A percentile compares a stretch with the other conserved stretches of the same genome.
phyloP scores from a whole-genome alignment of 1,140 invertebrate species.

The Geopemphigus sp. region DNA sequence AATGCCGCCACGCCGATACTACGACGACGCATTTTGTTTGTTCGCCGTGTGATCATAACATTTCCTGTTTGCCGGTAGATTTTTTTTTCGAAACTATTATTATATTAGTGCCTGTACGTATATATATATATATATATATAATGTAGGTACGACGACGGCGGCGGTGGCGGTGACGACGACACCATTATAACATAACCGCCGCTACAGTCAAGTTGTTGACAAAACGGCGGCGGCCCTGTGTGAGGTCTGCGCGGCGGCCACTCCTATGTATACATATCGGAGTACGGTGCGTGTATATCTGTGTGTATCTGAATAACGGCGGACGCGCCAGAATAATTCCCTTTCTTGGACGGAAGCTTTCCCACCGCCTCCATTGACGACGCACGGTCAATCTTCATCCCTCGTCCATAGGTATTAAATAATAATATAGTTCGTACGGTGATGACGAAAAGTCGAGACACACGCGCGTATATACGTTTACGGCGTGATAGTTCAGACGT shows the following conservation, averaged over 20 bases:
- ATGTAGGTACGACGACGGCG: not conserved
- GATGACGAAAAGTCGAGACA: not conserved
- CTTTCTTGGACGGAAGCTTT: too few species aligned
- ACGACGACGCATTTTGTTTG: slow-evolving; percentile 22
- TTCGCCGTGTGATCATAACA: slow-evolving; percentile 26
- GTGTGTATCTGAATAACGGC: too few species aligned
- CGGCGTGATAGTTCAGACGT: not conserved
- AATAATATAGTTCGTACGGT: too few species aligned
- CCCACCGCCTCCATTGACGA: too few species aligned
- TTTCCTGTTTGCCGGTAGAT: slow-evolving; percentile 32
- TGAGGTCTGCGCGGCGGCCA: slow-evolving; percentile 32
- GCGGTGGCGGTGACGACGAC: not conserved
- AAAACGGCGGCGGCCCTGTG: slow-evolving; percentile 43
- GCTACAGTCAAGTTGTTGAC: slow-evolving; percentile 24
- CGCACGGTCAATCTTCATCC: too few species aligned
- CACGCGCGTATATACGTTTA: not conserved
- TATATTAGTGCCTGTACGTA: not conserved
- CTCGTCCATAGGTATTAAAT: too few species aligned
- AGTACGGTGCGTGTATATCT: not conserved
- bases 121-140: not conserved
- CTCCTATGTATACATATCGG: slow-evolving; percentile 8
- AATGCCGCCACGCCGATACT: not conserved
- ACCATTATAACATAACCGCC: not conserved
- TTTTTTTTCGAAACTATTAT: slow-evolving; percentile 25
- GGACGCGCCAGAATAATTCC: not conserved